Base-by-base conservation (phyloP, 2,113 vertebrate species). In the Centrocercus urophasianus region DNA sequence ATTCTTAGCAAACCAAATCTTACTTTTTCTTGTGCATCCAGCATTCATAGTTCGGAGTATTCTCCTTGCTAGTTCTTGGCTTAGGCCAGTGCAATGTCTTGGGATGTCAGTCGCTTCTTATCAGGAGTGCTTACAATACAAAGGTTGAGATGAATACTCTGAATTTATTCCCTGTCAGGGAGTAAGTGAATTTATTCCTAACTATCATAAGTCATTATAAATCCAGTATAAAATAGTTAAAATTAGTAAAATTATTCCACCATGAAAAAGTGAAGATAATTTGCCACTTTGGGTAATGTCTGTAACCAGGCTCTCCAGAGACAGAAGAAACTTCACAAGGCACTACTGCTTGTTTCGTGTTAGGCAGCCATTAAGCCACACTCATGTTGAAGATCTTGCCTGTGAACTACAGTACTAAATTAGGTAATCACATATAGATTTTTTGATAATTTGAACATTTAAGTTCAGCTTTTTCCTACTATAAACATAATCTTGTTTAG, bases 11-110 rank as follows among this genome's bases (percentile, higher is more conserved):
- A 81, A 30, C 2, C 5, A 50, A n/a, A 64, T 42, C 50, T 32
- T 22, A 4, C 8, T 0, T 0, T 65, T 3, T 42, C 65, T 85
- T 63, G 45, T 73, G 3, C 10, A n/a, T 66, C 30, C 18, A 27
- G 12, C 18, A 57, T 9, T 15, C 57, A 3, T 22, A 65, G 24
- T 50, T 82, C 20, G 14, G 63, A 57, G 63, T 69, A 70, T 78
- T 70, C 7, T 76, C 8, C 36, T 88, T 79, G 6, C 4, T 42
- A 61, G 10, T 36, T 45, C 13, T 42, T 65, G 18, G 5, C 3
- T 63, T 72, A 48, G 12, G 24, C 9, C 38, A 76, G 8, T 54
- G 20, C n/a, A 59, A 36, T 36, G 8, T 57, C 38, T 67, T 72
- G 8, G 25, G 56, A 13, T 61, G 25, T 69, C 36, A 65, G 12